Percentiles rank a stretch among this genome's conserved stretches.
Evolutionary conservation across 2,888 invertebrate genomes (phyloP).

Genomic region (Dysmachus trigonus): DNA sequence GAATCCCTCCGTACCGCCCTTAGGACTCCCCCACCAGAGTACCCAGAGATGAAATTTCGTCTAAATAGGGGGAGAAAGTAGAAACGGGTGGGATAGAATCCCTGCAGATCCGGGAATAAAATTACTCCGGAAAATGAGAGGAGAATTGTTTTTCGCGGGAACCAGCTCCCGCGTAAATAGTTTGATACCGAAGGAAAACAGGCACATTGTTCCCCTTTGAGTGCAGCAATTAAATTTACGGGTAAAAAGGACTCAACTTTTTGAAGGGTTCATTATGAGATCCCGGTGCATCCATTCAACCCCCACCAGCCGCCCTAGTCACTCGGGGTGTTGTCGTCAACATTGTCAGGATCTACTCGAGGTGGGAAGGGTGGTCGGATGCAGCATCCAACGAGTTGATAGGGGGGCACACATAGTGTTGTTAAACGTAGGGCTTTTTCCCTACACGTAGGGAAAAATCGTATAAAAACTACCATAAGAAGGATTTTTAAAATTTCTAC

Average conservation of each 20-base stretch:
- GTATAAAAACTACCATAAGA: no score
- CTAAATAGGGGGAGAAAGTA: not conserved
- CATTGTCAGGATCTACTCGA: not conserved
- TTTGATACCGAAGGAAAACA: not conserved
- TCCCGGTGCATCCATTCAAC: not conserved
- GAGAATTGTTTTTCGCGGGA: not conserved
- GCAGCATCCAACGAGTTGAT: not conserved
- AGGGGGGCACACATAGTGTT: no score
- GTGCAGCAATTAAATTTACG: slow-evolving; percentile 10
- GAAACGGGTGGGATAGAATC: no score
- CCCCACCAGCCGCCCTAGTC: no score
- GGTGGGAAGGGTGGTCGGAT: not conserved
- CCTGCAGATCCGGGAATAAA: not conserved
- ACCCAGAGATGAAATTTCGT: not conserved
- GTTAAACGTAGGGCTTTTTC: no score
- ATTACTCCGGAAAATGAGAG: slow-evolving; percentile 27
- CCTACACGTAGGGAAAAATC: no score
- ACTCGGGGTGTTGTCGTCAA: not conserved
- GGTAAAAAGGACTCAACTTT: not conserved
- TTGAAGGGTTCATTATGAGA: slow-evolving; percentile 21
- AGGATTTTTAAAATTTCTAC: no score
- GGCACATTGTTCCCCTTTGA: slow-evolving; percentile 20
- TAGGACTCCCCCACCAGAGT: not conserved
- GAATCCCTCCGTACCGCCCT: not conserved
- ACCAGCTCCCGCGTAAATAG: slow-evolving; percentile 13